Evolutionary conservation across 2,113 vertebrate species (phyloP).

Genomic region (Regulus satrapa): DNA sequence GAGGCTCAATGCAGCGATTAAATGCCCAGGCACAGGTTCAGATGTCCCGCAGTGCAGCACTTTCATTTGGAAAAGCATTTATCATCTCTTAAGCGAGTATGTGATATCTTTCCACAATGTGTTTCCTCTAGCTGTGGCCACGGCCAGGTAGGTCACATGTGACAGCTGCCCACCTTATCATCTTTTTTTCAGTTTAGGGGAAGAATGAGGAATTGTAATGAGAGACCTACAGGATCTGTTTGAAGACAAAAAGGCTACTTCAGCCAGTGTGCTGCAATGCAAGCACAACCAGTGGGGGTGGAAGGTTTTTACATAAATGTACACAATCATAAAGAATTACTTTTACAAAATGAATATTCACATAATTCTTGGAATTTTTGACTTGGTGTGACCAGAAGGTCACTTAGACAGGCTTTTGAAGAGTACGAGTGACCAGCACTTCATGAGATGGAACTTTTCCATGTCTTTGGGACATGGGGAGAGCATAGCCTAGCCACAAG

Average conservation of each 20-base stretch:
- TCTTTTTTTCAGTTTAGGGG: background rate
- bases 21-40: background rate
- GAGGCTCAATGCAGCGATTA: background rate
- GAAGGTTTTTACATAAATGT: background rate
- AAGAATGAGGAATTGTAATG: background rate
- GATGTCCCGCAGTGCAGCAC: background rate
- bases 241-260: background rate
- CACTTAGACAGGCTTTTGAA: background rate
- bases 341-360: background rate
- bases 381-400: background rate
- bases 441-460: background rate
- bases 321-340: background rate
- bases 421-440: rapidly evolving
- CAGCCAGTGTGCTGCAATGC: background rate
- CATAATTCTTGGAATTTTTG: background rate
- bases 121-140: background rate
- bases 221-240: background rate
- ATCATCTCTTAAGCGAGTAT: background rate
- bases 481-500: background rate
- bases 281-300: background rate
- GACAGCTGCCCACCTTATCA: background rate
- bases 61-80: background rate
- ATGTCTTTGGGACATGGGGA: background rate
- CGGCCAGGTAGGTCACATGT: rapidly evolving
- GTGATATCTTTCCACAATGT: background rate